Evolutionary conservation across 2,888 invertebrate species (phyloP), one percentile per base, ranked within the genome.

Genomic region (Plemyria rubiginata): DNA sequence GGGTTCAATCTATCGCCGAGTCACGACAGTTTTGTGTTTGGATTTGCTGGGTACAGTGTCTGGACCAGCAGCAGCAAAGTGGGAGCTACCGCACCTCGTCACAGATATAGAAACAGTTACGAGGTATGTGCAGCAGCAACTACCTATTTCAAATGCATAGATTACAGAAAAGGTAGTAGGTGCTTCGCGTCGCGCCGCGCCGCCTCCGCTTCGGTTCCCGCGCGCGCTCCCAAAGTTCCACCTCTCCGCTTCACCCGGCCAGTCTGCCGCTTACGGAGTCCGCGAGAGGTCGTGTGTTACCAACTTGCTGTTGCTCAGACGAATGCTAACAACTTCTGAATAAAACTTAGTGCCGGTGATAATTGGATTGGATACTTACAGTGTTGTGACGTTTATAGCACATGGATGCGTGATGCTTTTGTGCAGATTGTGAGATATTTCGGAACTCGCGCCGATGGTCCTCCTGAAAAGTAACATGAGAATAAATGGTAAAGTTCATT

Each of bases 381-480:
- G 92, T 92, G 92, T 79, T 83, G 88, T 89, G 88, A 89, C 89
- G 78, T 81, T 15, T 84, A 41, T 62, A 32, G 48, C 63, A 76
- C 73, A 82, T 85, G 78, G 80, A 82, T 82, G 82, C n/a, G n/a
- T 85, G 87, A 79, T 78, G 74, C 80, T 77, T 66, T 74, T 82
- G 86, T 88, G 87, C 68, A 68, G 69, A 79, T 45, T 61, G 65
- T 45, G 45, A 45, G 57, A 65, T 65, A 81, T 82, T 77, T 75
- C 79, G 80, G 82, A 83, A 82, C 73, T 79, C 80, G 80, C 80
- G 80, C 89, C 80, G 87, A 92, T 92, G 92, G 92, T 92, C 82
- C 90, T 90, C 82, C 90, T 92, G 89, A 92, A 92, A 84, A 88
- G 80, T 90, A 92, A 88, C 85, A 92, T 92, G 92, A 91, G 92